A percentile compares a stretch with the other conserved stretches of the same genome.
Evolutionary conservation across 1,140 invertebrate species (phyloP).

Genomic region (Aphis gossypii): DNA sequence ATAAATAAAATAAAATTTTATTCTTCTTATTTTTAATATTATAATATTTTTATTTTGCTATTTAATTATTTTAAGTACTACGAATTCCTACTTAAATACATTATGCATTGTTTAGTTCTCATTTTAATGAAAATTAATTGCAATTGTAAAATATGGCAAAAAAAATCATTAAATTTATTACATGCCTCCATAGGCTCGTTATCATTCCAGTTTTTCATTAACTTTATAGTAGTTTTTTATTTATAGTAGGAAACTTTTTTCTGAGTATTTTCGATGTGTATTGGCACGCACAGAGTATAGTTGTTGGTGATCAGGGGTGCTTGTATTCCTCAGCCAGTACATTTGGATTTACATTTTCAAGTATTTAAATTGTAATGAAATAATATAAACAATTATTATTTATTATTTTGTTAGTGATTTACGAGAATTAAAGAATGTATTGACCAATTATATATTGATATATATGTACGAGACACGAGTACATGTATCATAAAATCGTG

Average conservation of each 20-base stretch:
- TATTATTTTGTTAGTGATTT: neutral
- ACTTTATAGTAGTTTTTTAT: neutral
- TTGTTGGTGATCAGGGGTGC: neutral
- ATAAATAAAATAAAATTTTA: neutral
- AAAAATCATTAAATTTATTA: conserved; percentile 12
- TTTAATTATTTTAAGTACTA: neutral
- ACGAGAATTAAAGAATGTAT: neutral
- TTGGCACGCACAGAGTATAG: neutral
- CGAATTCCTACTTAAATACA: neutral
- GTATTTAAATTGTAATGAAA: neutral
- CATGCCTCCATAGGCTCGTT: neutral
- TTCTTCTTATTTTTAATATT: neutral
- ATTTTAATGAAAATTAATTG: neutral
- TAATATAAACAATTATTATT: neutral
- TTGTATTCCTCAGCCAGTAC: neutral
- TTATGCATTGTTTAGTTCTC: neutral
- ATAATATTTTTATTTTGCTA: neutral
- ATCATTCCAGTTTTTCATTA: neutral
- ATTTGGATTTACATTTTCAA: neutral
- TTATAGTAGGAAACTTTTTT: neutral
- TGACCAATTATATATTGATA: neutral
- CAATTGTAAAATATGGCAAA: neutral
- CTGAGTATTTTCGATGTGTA: neutral
- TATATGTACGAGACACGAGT: neutral
- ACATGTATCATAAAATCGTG: neutral